Base-by-base conservation (phyloP, 2,113 vertebrate genomes). In the Ciconia boyciana region DNA sequence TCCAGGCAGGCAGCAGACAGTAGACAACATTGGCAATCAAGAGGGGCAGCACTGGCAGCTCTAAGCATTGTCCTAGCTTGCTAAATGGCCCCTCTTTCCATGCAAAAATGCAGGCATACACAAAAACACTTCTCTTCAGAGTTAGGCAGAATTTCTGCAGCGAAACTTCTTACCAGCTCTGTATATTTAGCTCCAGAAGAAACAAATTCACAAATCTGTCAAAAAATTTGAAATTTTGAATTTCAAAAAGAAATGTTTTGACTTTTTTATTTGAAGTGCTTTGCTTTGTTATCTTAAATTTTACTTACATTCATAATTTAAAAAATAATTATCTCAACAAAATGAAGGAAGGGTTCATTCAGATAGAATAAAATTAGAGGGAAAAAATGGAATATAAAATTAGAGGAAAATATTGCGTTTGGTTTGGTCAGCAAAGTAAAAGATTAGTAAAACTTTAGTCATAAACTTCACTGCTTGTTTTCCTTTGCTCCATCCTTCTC, bases 161-260 rank as follows among this genome's bases (percentile, higher is more conserved):
- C 62, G 78, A 76, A 94, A 85, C 10, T 65, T 91, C 68, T 91
- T 96, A 89, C 28, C 62, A 94, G 26, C 24, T 89, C 49, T 87
- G 84, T 86, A 93, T 96, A 95, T 94, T 91, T 95, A 95, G 90
- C 82, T 94, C 78, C 78, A 94, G 87, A 93, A 96, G 74, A 96
- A 94, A 86, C 25, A 77, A 86, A 87, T 93, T 61, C 81, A 80
- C 49, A 83, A 58, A 96, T 83, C 87, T 96, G 92, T 95, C 90
- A 85, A 69, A 94, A 93, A 65, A 79, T 29, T 4, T 8, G 60
- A 84, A 84, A 79, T 82, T 93, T 75, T 93, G 58, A 78, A 86
- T 95, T 93, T 93, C 36, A 62, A 64, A 94, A 78, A 91, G 83
- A 93, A 91, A 83, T 54, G 83, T 80, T 93, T 96, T 94, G 85